Conservation (phyloP, 1,140 invertebrate species). For the Dendrolimus kikuchii region DNA sequence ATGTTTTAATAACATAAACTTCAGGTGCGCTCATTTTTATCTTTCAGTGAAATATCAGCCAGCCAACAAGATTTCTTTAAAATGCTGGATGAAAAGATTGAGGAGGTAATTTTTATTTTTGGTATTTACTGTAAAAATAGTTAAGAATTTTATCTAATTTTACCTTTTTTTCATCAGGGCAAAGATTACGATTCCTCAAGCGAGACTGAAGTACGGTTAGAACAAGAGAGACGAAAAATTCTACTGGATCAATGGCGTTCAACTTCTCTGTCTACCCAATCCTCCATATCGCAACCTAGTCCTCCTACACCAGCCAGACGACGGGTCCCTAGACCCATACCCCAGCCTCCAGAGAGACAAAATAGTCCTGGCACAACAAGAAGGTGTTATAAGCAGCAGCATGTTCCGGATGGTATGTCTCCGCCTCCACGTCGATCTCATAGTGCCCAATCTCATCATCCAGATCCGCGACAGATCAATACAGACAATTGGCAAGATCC, state of each 20-base stretch:
- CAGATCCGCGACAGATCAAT: constrained; percentile 38
- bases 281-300: constrained; percentile 44
- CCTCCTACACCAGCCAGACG: constrained; percentile 52
- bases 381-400: constrained; percentile 47
- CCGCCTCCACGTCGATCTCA: constrained; percentile 49
- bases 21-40: constrained; percentile 8
- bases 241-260: constrained; percentile 77
- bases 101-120: constrained; percentile 77
- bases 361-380: constrained; percentile 39
- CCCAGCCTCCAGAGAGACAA: constrained; percentile 46
- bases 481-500: constrained; percentile 57
- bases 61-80: constrained; percentile 93
- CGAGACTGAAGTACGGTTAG: constrained; percentile 75
- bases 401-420: constrained; percentile 53
- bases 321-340: constrained; percentile 37
- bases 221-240: constrained; percentile 72
- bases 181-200: constrained; percentile 81
- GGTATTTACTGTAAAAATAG: not conserved
- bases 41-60: constrained; percentile 84
- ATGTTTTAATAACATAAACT: constrained; percentile 3
- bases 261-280: constrained; percentile 69
- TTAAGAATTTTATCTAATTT: not conserved
- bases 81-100: constrained; percentile 93
- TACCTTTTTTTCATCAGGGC: constrained; percentile 68
- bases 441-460: constrained; percentile 54